These are phyloP conservation scores for Leuciscus waleckii DNA, from an alignment of 2,797 vertebrate genomes.

Conservation along the genomic window DNA sequence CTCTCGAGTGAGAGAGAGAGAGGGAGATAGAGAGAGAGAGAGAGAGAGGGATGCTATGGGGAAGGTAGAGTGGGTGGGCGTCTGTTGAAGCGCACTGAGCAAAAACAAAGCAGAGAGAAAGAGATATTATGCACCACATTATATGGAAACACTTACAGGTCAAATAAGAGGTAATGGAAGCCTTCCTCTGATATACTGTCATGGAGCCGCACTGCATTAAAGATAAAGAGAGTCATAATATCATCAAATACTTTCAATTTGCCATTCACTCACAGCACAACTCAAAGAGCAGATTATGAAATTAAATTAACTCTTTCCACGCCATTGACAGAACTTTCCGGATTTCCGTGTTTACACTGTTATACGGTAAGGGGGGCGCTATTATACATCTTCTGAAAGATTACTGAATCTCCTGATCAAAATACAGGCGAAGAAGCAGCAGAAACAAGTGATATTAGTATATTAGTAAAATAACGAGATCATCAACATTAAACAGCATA, in stretches of 20 bases:
- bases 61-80: constrained; percentile 24
- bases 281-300: not conserved
- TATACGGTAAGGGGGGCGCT: too few species aligned
- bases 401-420: too few species aligned
- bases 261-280: not conserved
- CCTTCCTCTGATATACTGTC: constrained; percentile 97
- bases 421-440: too few species aligned
- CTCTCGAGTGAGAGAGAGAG: constrained; percentile 69
- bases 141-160: constrained; percentile 82
- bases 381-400: too few species aligned
- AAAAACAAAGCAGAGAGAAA: constrained; percentile 34
- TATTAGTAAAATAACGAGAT: too few species aligned
- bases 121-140: constrained; percentile 29
- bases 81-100: constrained; percentile 16
- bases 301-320: not conserved
- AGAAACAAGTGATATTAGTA: too few species aligned
- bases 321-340: too few species aligned
- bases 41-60: constrained; percentile 25
- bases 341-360: too few species aligned
- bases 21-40: constrained; percentile 22
- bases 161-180: constrained; percentile 96
- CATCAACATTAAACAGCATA: too few species aligned
- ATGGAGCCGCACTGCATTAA: constrained; percentile 88
- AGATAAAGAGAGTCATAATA: constrained; percentile 44
- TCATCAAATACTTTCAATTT: not conserved